These are phyloP conservation scores for Enteromius treurensis DNA, from an alignment of 2,797 vertebrate species.

Conservation along the genomic window DNA sequence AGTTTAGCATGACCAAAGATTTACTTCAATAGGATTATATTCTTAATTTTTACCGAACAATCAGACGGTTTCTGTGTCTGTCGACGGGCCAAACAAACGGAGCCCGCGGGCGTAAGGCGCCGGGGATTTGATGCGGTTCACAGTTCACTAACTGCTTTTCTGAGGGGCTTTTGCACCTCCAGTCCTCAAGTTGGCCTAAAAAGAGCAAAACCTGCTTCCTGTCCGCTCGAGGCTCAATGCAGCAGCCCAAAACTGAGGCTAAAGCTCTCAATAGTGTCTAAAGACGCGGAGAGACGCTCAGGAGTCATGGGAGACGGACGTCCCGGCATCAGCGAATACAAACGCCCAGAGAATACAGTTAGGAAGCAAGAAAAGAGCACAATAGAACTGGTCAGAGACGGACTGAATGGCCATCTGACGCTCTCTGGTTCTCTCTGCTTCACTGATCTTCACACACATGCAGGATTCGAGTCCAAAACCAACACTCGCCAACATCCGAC, in stretches of 20 bases:
- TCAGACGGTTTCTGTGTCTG: slow-evolving; percentile 77
- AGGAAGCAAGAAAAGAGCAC: not conserved
- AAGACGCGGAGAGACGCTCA: not conserved
- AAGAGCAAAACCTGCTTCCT: slow-evolving; percentile 73
- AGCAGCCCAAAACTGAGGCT: slow-evolving; percentile 65
- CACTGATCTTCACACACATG: slow-evolving; percentile 21
- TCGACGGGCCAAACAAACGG: slow-evolving; percentile 76
- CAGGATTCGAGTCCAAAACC: not conserved
- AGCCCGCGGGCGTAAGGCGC: slow-evolving; percentile 46
- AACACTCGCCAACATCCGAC: not conserved
- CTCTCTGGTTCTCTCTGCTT: slow-evolving; percentile 33
- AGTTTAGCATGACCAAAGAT: slow-evolving; percentile 79
- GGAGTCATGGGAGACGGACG: slow-evolving; percentile 24
- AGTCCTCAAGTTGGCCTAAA: slow-evolving; percentile 76
- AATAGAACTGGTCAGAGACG: slow-evolving; percentile 12
- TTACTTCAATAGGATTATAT: slow-evolving; percentile 85
- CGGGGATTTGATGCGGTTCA: slow-evolving; percentile 84
- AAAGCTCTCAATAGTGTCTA: slow-evolving; percentile 63
- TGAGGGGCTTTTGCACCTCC: slow-evolving; percentile 71
- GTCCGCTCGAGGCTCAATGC: slow-evolving; percentile 73
- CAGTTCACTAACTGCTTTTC: slow-evolving; percentile 77
- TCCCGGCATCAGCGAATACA: not conserved
- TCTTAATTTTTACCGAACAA: slow-evolving; percentile 82
- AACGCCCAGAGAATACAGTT: slow-evolving; percentile 28
- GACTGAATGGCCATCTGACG: slow-evolving; percentile 28